Percentiles rank a stretch among this genome's conserved stretches.
These are phyloP conservation scores for Diaprepes abbreviatus DNA, from an alignment of 2,888 invertebrate genomes.

Conservation along the genomic window DNA sequence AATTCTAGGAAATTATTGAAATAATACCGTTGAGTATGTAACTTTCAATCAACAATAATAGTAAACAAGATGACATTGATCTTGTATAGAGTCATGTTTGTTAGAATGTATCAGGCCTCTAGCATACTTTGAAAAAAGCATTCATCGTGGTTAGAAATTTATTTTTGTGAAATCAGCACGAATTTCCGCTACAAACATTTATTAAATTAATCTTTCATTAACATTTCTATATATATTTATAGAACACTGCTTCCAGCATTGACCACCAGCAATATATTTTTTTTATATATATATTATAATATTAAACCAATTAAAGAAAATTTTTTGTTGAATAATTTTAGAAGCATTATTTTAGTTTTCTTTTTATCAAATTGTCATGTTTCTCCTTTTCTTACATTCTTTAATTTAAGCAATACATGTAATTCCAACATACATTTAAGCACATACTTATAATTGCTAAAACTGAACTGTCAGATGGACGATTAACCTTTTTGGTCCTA, in stretches of 20 bases:
- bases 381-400: constrained; percentile 11
- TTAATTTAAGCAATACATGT: not conserved
- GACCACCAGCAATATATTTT: constrained; percentile 23
- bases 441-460: constrained; percentile 26
- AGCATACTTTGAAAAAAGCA: no score
- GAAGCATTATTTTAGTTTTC: not conserved
- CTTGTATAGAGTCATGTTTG: no score
- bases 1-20: no score
- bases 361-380: not conserved
- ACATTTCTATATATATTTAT: not conserved
- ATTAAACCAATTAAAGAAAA: constrained; percentile 7
- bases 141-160: no score
- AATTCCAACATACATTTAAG: constrained; percentile 12
- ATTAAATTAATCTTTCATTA: no score
- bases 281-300: constrained; percentile 3
- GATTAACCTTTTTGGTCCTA: constrained; percentile 18
- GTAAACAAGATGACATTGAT: no score
- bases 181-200: no score
- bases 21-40: no score
- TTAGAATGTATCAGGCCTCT: no score
- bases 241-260: not conserved
- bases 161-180: no score
- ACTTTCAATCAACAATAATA: no score
- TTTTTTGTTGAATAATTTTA: constrained; percentile 17
- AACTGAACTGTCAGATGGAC: constrained; percentile 11